Percentiles rank a stretch among this genome's conserved stretches.
Conservation (phyloP, 2,888 invertebrate species). For the Microctonus aethiopoides region DNA sequence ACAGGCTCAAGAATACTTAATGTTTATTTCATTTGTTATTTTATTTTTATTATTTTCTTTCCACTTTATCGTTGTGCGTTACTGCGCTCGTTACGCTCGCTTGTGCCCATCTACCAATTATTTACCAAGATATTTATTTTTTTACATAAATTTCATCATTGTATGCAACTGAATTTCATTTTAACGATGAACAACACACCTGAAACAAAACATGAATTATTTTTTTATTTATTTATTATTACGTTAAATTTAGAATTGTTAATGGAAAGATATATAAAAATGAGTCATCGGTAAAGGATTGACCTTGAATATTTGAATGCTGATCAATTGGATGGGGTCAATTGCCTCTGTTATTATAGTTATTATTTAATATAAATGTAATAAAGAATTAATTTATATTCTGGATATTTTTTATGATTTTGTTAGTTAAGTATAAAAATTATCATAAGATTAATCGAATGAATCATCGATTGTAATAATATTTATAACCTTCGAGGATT, state of each 20-base stretch:
- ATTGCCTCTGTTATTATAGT: not conserved
- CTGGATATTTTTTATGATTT: too few species aligned
- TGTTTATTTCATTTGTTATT: not conserved
- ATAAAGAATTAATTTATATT: too few species aligned
- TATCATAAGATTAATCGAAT: too few species aligned
- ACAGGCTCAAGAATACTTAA: not conserved
- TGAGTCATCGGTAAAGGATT: not conserved
- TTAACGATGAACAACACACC: not conserved
- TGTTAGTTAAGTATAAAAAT: too few species aligned
- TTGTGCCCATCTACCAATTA: slow-evolving; percentile 5
- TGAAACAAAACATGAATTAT: not conserved
- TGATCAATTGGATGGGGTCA: not conserved
- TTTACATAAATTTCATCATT: not conserved
- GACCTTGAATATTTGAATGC: not conserved
- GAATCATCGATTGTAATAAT: not conserved
- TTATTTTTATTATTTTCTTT: not conserved
- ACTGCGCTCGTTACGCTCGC: not conserved
- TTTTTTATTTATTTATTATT: not conserved
- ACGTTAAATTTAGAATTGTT: not conserved
- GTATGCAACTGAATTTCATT: not conserved
- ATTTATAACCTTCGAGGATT: not conserved
- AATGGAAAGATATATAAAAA: not conserved
- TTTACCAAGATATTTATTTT: not conserved
- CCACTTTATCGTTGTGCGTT: not conserved
- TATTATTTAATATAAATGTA: not conserved